Percentiles rank a stretch among this genome's conserved stretches.
Conservation (phyloP, 2,888 invertebrate species). For the Leucophora obtusa region DNA sequence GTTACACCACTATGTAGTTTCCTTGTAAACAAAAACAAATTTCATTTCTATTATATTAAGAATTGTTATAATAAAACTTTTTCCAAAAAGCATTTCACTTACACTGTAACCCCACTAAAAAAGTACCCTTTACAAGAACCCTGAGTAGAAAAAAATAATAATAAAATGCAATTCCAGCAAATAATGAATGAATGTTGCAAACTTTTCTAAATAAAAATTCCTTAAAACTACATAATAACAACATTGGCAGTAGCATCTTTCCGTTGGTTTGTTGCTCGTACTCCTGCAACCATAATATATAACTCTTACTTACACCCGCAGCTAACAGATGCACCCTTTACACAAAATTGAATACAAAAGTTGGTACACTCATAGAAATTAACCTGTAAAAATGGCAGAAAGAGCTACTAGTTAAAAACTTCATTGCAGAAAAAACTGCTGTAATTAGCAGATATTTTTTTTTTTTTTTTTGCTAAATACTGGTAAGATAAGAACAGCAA, state of each 20-base stretch:
- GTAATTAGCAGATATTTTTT: too few relatives aligned
- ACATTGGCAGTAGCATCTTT: constrained; percentile 3
- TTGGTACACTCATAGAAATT: too few relatives aligned
- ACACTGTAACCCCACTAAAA: too few relatives aligned
- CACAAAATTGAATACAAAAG: background rate
- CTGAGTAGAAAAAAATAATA: background rate
- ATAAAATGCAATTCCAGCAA: constrained; percentile 46
- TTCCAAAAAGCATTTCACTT: background rate
- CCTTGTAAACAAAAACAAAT: background rate
- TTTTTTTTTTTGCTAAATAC: too few relatives aligned
- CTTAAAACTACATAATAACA: constrained; percentile 23
- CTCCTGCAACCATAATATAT: background rate
- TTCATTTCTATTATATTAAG: background rate
- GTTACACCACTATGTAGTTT: too few relatives aligned
- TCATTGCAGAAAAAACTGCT: too few relatives aligned
- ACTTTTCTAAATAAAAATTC: constrained; percentile 48
- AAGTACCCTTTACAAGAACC: too few relatives aligned
- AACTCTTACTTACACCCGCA: background rate
- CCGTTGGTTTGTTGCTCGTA: background rate
- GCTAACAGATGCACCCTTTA: background rate
- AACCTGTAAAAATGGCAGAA: too few relatives aligned
- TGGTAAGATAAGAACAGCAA: too few relatives aligned
- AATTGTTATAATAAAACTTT: background rate
- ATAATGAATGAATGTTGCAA: constrained; percentile 53
- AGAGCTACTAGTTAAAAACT: too few relatives aligned